A percentile compares a stretch with the other conserved stretches of the same genome.
Evolutionary conservation across 2,888 invertebrate genomes (phyloP).

Genomic region (Morpho helenor): DNA sequence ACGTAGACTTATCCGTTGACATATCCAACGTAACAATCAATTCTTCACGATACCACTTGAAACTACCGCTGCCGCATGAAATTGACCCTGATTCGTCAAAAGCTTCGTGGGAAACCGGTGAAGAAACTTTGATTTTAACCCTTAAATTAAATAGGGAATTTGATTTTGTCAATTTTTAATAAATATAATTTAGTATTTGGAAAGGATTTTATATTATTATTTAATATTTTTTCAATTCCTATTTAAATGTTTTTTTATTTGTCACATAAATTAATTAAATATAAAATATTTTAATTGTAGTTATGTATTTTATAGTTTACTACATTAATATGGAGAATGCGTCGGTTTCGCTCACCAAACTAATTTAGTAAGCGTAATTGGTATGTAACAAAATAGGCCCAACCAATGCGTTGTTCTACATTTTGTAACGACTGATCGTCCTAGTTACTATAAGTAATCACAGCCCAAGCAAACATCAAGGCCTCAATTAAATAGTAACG

Average conservation of each 20-base stretch:
- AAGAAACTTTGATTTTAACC: conserved; percentile 83
- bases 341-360: too few relatives aligned
- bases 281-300: too few relatives aligned
- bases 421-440: conserved; percentile 28
- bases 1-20: conserved; percentile 85
- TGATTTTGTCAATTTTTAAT: conserved; percentile 91
- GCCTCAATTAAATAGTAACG: conserved; percentile 34
- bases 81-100: conserved; percentile 89
- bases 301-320: too few relatives aligned
- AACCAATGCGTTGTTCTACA: conserved; percentile 11
- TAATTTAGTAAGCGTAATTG: background rate
- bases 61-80: conserved; percentile 88
- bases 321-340: too few relatives aligned
- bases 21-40: conserved; percentile 80
- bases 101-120: conserved; percentile 87
- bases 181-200: too few relatives aligned
- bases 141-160: conserved; percentile 88
- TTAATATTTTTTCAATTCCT: too few relatives aligned
- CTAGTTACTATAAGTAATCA: conserved; percentile 42
- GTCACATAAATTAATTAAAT: too few relatives aligned
- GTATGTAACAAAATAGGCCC: background rate
- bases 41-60: conserved; percentile 83
- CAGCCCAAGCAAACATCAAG: conserved; percentile 35
- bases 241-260: too few relatives aligned
- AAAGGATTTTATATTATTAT: too few relatives aligned